Evolutionary conservation across 1,140 invertebrate species (phyloP).

Genomic region (Sweltsa coloradensis): DNA sequence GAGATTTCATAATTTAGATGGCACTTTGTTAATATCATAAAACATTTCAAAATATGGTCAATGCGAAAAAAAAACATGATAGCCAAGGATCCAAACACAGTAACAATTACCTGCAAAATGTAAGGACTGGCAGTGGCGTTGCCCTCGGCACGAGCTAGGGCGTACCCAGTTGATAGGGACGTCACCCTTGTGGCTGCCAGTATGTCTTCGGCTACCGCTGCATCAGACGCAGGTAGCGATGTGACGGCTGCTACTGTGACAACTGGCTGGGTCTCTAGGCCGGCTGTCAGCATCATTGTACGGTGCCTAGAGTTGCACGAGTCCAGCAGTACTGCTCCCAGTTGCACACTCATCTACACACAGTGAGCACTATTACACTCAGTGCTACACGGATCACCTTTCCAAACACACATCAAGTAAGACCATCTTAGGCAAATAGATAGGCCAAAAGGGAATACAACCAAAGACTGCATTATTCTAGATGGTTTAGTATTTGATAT

Average conservation of each 20-base stretch:
- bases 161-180: neutral
- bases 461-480: no score
- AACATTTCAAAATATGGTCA: no score
- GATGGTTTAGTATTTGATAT: no score
- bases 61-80: no score
- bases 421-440: no score
- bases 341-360: neutral
- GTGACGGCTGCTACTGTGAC: neutral
- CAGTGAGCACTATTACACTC: no score
- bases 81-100: no score
- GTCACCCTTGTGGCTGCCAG: neutral
- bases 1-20: no score
- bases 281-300: slow-evolving; percentile 2
- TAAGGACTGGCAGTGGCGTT: neutral
- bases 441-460: no score
- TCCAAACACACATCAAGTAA: no score
- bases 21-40: no score
- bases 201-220: neutral
- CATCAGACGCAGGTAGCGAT: neutral
- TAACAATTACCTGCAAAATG: slow-evolving; percentile 2
- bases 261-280: neutral
- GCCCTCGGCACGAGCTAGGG: neutral
- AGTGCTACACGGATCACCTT: no score
- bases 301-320: slow-evolving; percentile 1
- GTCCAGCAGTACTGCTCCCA: slow-evolving; percentile 5